Conservation (phyloP, 92 coral and sea anemone genomes). For the Muricea muricata region DNA sequence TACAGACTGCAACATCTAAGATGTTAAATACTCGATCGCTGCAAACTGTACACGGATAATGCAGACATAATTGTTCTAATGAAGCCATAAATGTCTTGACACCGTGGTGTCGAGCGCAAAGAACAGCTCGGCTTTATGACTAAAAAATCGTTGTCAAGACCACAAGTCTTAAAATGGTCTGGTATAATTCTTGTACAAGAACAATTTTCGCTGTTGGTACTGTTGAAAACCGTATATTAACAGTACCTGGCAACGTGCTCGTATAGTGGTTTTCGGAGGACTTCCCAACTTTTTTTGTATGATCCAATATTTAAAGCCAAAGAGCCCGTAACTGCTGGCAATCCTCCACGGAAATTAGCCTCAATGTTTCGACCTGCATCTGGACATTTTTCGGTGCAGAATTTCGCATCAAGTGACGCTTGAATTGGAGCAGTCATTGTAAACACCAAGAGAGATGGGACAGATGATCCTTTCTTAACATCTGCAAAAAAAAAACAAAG, state of each 20-base stretch:
- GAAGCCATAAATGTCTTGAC: no score
- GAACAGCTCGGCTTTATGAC: no score
- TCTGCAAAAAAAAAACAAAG: neutral
- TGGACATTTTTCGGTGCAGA: constrained; percentile 28
- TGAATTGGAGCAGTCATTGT: neutral
- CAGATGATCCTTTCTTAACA: neutral
- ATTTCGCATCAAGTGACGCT: neutral
- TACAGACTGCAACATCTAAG: no score
- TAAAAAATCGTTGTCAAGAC: no score
- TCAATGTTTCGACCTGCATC: constrained; percentile 11
- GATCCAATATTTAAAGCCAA: constrained; percentile 9
- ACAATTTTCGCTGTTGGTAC: no score
- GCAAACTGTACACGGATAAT: no score
- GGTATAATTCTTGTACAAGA: no score
- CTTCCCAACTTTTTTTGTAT: neutral
- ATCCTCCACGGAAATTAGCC: constrained; percentile 16
- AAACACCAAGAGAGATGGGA: neutral
- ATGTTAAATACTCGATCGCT: no score
- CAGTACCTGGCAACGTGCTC: neutral
- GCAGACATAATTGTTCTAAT: no score
- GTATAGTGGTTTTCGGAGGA: neutral
- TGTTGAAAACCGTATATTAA: no score
- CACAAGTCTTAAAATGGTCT: no score
- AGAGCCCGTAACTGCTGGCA: constrained; percentile 3
- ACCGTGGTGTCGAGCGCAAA: no score